Percentiles rank a stretch among this genome's conserved stretches.
Evolutionary conservation across 2,797 vertebrate genomes (phyloP).

Genomic region (Centropyge bicolor): DNA sequence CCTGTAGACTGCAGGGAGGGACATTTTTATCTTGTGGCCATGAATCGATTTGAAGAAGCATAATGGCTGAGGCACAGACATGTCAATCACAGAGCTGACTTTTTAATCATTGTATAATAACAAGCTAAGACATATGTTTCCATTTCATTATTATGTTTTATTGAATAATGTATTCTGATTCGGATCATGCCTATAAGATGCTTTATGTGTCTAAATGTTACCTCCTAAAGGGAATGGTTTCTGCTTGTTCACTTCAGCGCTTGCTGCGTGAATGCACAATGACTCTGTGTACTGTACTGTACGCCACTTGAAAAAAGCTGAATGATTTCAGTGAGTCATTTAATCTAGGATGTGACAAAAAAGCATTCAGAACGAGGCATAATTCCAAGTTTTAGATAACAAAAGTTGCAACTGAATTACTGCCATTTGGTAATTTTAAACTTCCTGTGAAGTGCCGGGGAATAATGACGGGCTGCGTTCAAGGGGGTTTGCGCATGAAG

Average conservation of each 20-base stretch:
- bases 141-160: too few relatives aligned
- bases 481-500: slow-evolving; percentile 34
- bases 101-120: too few relatives aligned
- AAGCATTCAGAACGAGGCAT: slow-evolving; percentile 42
- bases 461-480: slow-evolving; percentile 18
- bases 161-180: too few relatives aligned
- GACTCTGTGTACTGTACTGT: slow-evolving; percentile 18
- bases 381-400: slow-evolving; percentile 46
- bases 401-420: slow-evolving; percentile 28
- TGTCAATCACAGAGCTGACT: too few relatives aligned
- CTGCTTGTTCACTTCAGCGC: slow-evolving; percentile 20
- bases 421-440: slow-evolving; percentile 41
- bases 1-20: too few relatives aligned
- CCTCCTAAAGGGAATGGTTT: slow-evolving; percentile 4
- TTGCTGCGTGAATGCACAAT: slow-evolving; percentile 31
- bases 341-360: slow-evolving; percentile 52
- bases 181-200: background rate
- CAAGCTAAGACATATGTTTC: too few relatives aligned
- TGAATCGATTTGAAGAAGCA: too few relatives aligned
- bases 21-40: too few relatives aligned
- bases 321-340: slow-evolving; percentile 59
- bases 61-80: too few relatives aligned
- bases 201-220: slow-evolving; percentile 14
- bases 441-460: slow-evolving; percentile 42
- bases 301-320: slow-evolving; percentile 45